phyloP scores from a whole-genome alignment of 92 coral and sea anemone species.

The Phenganax stokvisi region DNA sequence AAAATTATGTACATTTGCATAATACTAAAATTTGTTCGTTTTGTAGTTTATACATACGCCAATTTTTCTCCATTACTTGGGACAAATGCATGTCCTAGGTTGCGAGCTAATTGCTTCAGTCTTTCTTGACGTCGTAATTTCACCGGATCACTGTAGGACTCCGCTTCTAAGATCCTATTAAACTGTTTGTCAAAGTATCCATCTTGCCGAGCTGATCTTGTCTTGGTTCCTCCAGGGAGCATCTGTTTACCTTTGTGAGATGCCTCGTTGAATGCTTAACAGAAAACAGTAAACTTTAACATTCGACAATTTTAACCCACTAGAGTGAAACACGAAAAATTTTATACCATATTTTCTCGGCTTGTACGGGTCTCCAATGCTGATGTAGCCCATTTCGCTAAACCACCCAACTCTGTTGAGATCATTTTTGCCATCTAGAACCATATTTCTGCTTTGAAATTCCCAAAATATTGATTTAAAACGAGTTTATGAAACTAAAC shows the following conservation, averaged over 20 bases:
- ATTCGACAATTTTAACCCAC: too few relatives aligned
- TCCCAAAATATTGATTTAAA: not conserved
- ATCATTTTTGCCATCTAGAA: conserved; percentile 69
- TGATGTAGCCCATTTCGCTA: conserved; percentile 90
- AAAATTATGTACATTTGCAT: not conserved
- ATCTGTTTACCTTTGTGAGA: conserved; percentile 97
- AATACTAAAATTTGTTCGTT: not conserved
- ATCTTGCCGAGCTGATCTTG: conserved; percentile 67
- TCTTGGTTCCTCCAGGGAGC: conserved; percentile 94
- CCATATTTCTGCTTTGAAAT: conserved; percentile 9
- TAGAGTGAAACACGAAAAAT: not conserved
- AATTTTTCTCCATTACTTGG: conserved; percentile 89
- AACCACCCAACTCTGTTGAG: conserved; percentile 85
- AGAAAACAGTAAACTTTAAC: not conserved
- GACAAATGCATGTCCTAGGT: conserved; percentile 92
- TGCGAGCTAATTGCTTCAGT: conserved; percentile 63
- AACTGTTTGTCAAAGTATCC: conserved; percentile 93
- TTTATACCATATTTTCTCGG: conserved; percentile 51
- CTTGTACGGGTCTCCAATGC: conserved; percentile 91
- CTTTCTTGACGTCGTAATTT: conserved; percentile 77
- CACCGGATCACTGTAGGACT: conserved; percentile 78
- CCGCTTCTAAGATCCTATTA: conserved; percentile 82
- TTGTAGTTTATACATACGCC: conserved; percentile 60
- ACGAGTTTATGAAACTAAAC: not conserved
- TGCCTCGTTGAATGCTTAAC: conserved; percentile 72